Evolutionary conservation across 2,113 vertebrate species (phyloP).

Genomic region (Odocoileus hemionus): DNA sequence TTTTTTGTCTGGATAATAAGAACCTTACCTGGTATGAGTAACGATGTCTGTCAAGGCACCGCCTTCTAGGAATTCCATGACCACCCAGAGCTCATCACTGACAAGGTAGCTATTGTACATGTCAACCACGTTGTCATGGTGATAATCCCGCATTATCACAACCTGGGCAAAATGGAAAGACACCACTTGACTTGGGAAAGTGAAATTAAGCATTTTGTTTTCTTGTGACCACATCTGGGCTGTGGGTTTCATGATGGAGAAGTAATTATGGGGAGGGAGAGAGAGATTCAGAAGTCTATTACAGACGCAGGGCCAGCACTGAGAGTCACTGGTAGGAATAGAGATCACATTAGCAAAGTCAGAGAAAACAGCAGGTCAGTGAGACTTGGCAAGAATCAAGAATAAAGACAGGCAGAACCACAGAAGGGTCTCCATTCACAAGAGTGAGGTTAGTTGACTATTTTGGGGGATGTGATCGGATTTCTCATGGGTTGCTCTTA

Average conservation of each 20-base stretch:
- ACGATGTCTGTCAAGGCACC: slow-evolving; percentile 98
- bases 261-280: neutral
- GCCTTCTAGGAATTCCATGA: slow-evolving; percentile 99
- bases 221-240: neutral
- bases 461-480: neutral
- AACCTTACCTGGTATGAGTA: slow-evolving; percentile 93
- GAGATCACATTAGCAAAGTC: neutral
- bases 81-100: slow-evolving; percentile 96
- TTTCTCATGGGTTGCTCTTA: neutral
- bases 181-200: neutral
- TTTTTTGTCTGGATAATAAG: neutral
- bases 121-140: slow-evolving; percentile 98
- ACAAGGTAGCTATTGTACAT: slow-evolving; percentile 99
- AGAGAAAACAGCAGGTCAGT: neutral
- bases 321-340: neutral
- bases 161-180: slow-evolving; percentile 83
- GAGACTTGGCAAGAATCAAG: neutral
- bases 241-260: neutral
- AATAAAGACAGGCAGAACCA: neutral
- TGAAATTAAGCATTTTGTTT: neutral
- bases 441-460: neutral
- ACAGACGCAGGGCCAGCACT: neutral
- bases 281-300: neutral
- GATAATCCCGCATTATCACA: slow-evolving; percentile 99
- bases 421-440: neutral